phyloP scores from a whole-genome alignment of 2,113 vertebrate species.

The Pomatostomus ruficeps region DNA sequence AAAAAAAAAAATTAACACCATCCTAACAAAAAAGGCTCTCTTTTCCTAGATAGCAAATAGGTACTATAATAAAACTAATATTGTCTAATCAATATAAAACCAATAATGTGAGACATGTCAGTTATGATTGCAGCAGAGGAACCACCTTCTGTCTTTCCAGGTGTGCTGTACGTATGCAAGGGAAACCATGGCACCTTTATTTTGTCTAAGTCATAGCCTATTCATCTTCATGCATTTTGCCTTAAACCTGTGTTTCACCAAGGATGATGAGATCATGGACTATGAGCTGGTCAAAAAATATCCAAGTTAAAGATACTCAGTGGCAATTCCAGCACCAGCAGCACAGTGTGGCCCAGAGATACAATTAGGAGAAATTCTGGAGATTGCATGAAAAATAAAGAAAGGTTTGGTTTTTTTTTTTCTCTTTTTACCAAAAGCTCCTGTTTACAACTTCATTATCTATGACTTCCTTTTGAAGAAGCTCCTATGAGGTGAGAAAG shows the following conservation, averaged over 20 bases:
- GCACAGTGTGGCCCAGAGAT: neutral
- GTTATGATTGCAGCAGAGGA: neutral
- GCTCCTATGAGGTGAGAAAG: neutral
- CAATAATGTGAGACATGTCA: neutral
- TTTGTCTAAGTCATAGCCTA: neutral
- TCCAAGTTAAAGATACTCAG: neutral
- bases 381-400: neutral
- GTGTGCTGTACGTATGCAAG: neutral
- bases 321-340: neutral
- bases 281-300: neutral
- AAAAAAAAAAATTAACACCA: neutral
- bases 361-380: neutral
- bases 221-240: neutral
- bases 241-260: neutral
- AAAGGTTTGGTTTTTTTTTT: neutral
- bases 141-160: neutral
- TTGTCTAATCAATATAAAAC: neutral
- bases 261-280: neutral
- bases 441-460: neutral
- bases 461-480: neutral
- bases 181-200: neutral
- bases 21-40: neutral
- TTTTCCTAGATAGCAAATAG: neutral
- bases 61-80: neutral
- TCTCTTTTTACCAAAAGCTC: neutral